Evolutionary conservation across 2,797 vertebrate species (phyloP).

Genomic region (Argentina silus): DNA sequence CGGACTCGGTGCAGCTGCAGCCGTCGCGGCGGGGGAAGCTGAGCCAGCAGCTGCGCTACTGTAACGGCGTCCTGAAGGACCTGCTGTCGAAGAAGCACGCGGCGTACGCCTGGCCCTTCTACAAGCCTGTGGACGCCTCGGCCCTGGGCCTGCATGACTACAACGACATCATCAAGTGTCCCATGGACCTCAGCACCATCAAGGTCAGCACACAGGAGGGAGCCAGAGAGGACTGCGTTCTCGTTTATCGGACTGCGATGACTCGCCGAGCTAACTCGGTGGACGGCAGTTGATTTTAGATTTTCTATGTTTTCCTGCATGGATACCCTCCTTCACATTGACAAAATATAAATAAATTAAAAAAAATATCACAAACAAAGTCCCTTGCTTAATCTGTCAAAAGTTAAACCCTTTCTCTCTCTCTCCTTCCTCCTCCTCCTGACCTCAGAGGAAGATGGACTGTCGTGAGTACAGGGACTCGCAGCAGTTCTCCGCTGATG

Average conservation of each 20-base stretch:
- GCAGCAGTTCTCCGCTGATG: constrained; percentile 90
- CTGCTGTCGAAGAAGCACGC: constrained; percentile 90
- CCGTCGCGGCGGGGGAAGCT: constrained; percentile 86
- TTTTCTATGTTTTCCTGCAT: neutral
- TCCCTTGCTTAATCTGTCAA: neutral
- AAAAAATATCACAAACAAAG: neutral
- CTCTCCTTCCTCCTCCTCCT: neutral
- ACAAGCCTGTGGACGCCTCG: constrained; percentile 81
- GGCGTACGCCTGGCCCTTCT: constrained; percentile 90
- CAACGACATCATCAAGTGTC: constrained; percentile 94
- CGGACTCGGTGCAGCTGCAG: constrained; percentile 87
- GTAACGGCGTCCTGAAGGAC: constrained; percentile 91
- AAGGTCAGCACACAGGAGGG: constrained; percentile 74
- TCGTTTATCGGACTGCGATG: no score
- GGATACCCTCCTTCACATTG: neutral
- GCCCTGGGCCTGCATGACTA: constrained; percentile 91
- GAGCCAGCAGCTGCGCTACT: constrained; percentile 88
- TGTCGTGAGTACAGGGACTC: constrained; percentile 89
- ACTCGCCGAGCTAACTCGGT: no score
- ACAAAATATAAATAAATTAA: neutral
- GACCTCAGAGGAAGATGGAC: constrained; percentile 91
- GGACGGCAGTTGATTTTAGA: no score
- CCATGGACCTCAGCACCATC: constrained; percentile 94
- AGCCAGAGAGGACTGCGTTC: no score
- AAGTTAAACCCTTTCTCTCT: neutral